phyloP scores from a whole-genome alignment of 2,113 vertebrate genomes.

The Mesocricetus auratus region DNA sequence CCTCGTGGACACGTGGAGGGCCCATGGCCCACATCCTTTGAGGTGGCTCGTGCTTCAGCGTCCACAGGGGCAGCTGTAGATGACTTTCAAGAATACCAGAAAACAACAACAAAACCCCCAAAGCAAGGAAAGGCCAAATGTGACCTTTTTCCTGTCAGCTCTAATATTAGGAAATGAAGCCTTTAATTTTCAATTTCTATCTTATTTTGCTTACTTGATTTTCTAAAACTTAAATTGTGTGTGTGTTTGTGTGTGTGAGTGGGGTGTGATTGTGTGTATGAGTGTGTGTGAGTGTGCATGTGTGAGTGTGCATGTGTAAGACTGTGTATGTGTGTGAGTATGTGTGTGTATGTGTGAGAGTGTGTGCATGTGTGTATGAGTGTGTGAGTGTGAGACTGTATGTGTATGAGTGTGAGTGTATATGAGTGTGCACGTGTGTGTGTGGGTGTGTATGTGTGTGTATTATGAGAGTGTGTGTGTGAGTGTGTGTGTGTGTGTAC shows the following conservation, averaged over 20 bases:
- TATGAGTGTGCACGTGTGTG: too few species aligned
- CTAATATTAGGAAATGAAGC: conserved; percentile 5
- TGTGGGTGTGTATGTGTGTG: neutral
- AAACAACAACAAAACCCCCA: neutral
- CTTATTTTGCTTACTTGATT: neutral
- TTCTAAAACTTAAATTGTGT: neutral
- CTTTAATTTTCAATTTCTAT: neutral
- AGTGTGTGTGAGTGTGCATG: neutral
- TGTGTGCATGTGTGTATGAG: too few species aligned
- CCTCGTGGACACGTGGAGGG: neutral
- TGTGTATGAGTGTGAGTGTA: too few species aligned
- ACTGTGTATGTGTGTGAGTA: too few species aligned
- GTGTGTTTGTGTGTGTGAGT: neutral
- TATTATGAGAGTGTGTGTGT: neutral
- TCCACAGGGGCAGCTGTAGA: neutral
- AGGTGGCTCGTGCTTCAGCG: neutral
- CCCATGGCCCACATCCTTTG: neutral
- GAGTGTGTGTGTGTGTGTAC: too few species aligned
- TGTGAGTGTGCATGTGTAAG: neutral
- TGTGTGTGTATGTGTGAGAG: too few species aligned
- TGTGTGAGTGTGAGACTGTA: too few species aligned
- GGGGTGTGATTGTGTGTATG: neutral
- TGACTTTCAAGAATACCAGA: neutral
- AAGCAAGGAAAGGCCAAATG: neutral
- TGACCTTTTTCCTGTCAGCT: neutral